These are phyloP conservation scores for Heteropelma amictum DNA, from an alignment of 2,888 invertebrate species.

Conservation along the genomic window DNA sequence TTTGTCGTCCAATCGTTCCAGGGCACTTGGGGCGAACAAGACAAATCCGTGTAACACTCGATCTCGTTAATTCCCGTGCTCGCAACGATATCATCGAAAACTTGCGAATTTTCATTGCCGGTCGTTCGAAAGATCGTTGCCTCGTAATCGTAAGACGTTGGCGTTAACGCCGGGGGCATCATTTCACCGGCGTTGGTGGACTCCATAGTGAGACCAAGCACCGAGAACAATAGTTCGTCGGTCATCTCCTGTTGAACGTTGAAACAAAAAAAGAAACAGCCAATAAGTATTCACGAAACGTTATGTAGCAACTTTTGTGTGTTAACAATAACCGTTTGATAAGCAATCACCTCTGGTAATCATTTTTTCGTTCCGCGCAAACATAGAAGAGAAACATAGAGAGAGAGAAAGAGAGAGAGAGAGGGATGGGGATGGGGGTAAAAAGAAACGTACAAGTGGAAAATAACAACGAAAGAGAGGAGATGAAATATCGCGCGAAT, in stretches of 20 bases:
- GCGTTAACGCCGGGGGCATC: conserved; percentile 59
- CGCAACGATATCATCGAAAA: conserved; percentile 36
- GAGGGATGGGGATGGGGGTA: background rate
- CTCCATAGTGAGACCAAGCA: conserved; percentile 69
- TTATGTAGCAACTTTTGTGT: conserved; percentile 5
- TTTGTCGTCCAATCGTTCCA: conserved; percentile 73
- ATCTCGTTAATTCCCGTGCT: conserved; percentile 52
- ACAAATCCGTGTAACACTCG: conserved; percentile 72
- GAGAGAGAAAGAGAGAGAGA: background rate
- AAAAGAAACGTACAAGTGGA: background rate
- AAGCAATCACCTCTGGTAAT: background rate
- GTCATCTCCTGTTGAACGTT: conserved; percentile 68
- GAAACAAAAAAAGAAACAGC: conserved; percentile 1
- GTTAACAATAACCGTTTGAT: conserved; percentile 15
- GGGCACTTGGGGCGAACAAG: conserved; percentile 67
- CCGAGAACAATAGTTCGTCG: conserved; percentile 75
- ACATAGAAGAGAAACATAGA: background rate
- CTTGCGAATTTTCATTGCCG: conserved; percentile 42
- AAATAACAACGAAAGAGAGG: too few relatives aligned
- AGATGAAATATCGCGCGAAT: conserved; percentile 2
- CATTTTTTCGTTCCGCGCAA: too few relatives aligned
- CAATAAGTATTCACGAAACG: background rate
- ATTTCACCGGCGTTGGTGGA: conserved; percentile 58
- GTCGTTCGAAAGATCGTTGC: conserved; percentile 64
- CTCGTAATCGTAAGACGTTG: conserved; percentile 67